Evolutionary conservation across 2,888 invertebrate species (phyloP).

Genomic region (Clitarchus hookeri): DNA sequence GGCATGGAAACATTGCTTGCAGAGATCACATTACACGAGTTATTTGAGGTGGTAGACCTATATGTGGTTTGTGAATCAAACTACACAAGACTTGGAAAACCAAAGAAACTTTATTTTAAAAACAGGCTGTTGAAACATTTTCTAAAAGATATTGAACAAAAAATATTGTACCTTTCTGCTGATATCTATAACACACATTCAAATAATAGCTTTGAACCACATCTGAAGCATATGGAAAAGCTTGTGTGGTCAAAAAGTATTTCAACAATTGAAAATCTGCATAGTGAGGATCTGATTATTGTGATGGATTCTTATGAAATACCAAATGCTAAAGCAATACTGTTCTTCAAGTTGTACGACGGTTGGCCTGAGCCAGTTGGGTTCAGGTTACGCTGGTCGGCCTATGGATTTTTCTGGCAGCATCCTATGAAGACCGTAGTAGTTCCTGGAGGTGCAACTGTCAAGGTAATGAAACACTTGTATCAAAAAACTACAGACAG

Average conservation of each 20-base stretch:
- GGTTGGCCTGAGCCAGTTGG: conserved; percentile 65
- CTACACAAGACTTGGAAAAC: conserved; percentile 49
- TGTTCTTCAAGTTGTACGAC: conserved; percentile 69
- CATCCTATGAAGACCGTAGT: conserved; percentile 64
- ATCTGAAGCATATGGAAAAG: conserved; percentile 46
- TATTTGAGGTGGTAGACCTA: conserved; percentile 65
- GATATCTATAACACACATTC: neutral
- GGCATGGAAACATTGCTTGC: conserved; percentile 61
- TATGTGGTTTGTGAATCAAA: conserved; percentile 61
- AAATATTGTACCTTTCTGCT: conserved; percentile 59
- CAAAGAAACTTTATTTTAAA: conserved; percentile 52
- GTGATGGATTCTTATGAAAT: conserved; percentile 63
- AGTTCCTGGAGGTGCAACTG: conserved; percentile 58
- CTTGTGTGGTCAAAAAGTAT: conserved; percentile 54
- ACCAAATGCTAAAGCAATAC: conserved; percentile 63
- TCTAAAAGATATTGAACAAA: conserved; percentile 57
- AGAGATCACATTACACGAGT: conserved; percentile 65
- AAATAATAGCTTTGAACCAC: conserved; percentile 28
- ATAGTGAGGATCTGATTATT: conserved; percentile 63
- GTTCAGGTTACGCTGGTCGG: conserved; percentile 66
- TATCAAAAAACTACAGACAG: conserved; percentile 21
- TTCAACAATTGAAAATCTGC: conserved; percentile 53
- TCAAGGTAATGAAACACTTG: conserved; percentile 49
- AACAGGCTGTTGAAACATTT: conserved; percentile 57
- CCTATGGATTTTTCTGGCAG: conserved; percentile 71